Conservation (phyloP, 2,113 vertebrate genomes). For the Rhinogobius similis region DNA sequence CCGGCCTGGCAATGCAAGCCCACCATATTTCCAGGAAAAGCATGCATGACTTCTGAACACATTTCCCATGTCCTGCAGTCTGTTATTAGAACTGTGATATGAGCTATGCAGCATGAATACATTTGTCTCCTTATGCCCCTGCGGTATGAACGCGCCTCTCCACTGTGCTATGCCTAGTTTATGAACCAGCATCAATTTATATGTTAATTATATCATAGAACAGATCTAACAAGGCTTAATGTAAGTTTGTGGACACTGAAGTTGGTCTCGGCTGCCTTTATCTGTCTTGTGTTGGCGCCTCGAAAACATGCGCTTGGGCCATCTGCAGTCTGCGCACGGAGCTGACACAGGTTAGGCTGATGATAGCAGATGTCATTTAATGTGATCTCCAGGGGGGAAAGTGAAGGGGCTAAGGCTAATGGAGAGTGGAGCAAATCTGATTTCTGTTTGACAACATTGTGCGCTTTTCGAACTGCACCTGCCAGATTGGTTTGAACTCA, state of each 20-base stretch:
- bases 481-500: slow-evolving; percentile 56
- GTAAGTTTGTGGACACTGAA: slow-evolving; percentile 39
- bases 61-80: slow-evolving; percentile 39
- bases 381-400: slow-evolving; percentile 62
- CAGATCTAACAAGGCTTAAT: slow-evolving; percentile 57
- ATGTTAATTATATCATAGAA: slow-evolving; percentile 63
- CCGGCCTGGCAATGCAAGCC: slow-evolving; percentile 32
- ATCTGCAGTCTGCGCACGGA: slow-evolving; percentile 55
- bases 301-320: slow-evolving; percentile 18
- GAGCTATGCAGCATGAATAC: slow-evolving; percentile 21
- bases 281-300: slow-evolving; percentile 29
- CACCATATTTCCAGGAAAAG: slow-evolving; percentile 41
- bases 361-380: slow-evolving; percentile 76
- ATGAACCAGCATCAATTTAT: slow-evolving; percentile 63
- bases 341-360: slow-evolving; percentile 67
- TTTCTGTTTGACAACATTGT: slow-evolving; percentile 71
- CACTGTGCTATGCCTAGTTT: slow-evolving; percentile 48
- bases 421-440: slow-evolving; percentile 72
- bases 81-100: slow-evolving; percentile 35
- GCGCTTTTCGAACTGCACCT: slow-evolving; percentile 57
- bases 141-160: slow-evolving; percentile 31
- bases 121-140: slow-evolving; percentile 26
- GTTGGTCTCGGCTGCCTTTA: slow-evolving; percentile 34
- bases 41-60: slow-evolving; percentile 50
- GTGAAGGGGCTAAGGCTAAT: slow-evolving; percentile 64